Evolutionary conservation across 1,140 invertebrate species (phyloP).

Genomic region (Papilio polytes): DNA sequence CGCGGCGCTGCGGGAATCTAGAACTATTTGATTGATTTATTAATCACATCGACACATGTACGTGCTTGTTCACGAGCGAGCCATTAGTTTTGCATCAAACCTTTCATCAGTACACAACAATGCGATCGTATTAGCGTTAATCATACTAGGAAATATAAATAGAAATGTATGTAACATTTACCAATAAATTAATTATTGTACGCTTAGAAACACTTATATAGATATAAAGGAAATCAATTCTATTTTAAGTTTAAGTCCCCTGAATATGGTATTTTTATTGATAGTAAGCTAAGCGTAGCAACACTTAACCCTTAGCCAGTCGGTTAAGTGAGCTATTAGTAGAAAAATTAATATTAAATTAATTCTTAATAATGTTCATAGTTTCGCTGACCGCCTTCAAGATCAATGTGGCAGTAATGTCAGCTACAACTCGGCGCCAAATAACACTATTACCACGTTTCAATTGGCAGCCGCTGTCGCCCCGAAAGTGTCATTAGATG

Average conservation of each 20-base stretch:
- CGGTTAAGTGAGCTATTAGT: not conserved
- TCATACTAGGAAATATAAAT: not conserved
- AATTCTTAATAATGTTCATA: not conserved
- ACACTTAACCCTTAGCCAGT: not conserved
- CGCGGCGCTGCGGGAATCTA: not conserved
- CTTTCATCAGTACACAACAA: not conserved
- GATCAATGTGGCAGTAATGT: constrained; percentile 21
- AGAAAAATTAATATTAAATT: not conserved
- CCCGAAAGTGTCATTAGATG: constrained; percentile 23
- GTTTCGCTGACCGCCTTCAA: not conserved
- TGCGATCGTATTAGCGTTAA: constrained; percentile 1
- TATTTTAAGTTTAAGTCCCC: no score
- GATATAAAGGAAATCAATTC: no score
- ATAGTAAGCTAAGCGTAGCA: not conserved
- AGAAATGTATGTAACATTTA: not conserved
- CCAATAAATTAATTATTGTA: not conserved
- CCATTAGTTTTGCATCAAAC: constrained; percentile 5
- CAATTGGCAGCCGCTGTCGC: constrained; percentile 17
- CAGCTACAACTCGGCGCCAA: not conserved
- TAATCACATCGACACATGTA: constrained; percentile 28
- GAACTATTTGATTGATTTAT: constrained; percentile 32
- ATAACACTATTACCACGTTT: constrained; percentile 22
- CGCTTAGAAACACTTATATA: not conserved
- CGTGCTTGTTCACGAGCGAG: constrained; percentile 7
- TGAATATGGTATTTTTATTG: not conserved